Evolutionary conservation across 2,113 vertebrate species (phyloP).

Genomic region (Pitta sordida): DNA sequence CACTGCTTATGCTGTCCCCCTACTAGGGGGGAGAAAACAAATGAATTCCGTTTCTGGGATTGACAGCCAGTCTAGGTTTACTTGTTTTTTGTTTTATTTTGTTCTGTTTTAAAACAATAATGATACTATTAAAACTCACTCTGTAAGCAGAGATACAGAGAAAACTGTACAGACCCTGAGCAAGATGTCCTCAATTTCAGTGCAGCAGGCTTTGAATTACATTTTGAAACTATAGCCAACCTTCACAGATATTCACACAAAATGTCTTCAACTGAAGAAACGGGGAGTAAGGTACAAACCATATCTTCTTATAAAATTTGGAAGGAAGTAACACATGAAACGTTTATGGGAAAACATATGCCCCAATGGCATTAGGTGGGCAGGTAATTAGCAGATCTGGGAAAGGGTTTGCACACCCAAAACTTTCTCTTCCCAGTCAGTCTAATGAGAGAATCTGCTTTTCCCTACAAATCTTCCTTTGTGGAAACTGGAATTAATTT

Average conservation of each 20-base stretch:
- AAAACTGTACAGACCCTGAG: background rate
- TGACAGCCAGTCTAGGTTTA: background rate
- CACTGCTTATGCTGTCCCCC: background rate
- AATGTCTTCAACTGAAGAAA: background rate
- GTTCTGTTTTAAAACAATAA: background rate
- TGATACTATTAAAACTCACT: background rate
- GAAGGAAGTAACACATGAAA: background rate
- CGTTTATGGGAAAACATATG: background rate
- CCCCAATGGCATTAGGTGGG: background rate
- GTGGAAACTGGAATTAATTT: background rate
- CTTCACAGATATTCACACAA: background rate
- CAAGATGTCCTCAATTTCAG: slow-evolving; percentile 25
- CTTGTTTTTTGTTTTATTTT: background rate
- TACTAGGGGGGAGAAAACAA: background rate
- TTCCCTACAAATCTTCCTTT: background rate
- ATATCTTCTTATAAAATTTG: background rate
- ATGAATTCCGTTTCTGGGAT: background rate
- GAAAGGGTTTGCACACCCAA: background rate
- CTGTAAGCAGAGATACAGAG: background rate
- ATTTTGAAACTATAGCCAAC: background rate
- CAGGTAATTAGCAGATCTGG: background rate
- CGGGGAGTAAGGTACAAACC: slow-evolving; percentile 13
- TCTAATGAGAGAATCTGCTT: background rate
- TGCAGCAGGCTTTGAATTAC: background rate
- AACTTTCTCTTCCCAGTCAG: background rate